Evolutionary conservation across 2,113 vertebrate species (phyloP).

Genomic region (Alexandromys fortis): DNA sequence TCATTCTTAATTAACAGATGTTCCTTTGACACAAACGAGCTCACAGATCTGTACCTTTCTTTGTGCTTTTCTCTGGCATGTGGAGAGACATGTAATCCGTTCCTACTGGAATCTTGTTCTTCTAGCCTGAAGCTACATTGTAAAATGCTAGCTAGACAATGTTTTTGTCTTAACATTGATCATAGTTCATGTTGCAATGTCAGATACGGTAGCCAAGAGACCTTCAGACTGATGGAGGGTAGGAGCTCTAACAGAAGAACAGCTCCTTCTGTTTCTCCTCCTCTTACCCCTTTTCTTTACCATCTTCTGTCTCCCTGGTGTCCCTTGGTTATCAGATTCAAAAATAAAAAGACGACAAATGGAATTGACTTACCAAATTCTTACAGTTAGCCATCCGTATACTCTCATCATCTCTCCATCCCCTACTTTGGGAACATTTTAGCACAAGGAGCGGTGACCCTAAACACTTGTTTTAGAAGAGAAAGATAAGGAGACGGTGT

Average conservation of each 20-base stretch:
- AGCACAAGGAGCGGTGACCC: conserved; percentile 80
- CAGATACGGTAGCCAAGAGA: not conserved
- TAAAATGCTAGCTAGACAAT: not conserved
- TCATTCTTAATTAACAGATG: not conserved
- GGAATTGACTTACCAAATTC: conserved; percentile 80
- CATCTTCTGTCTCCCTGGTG: not conserved
- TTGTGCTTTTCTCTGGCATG: not conserved
- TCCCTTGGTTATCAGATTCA: conserved; percentile 76
- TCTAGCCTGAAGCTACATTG: not conserved
- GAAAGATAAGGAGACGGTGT: conserved; percentile 84
- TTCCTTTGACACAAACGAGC: not conserved
- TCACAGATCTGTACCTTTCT: not conserved
- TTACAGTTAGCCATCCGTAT: conserved; percentile 73
- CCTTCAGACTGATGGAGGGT: not conserved
- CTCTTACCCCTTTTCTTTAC: not conserved
- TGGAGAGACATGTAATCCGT: not conserved
- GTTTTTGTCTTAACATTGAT: not conserved
- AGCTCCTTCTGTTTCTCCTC: not conserved
- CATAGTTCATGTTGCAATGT: not conserved
- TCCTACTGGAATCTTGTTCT: not conserved
- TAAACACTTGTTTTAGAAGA: conserved; percentile 83
- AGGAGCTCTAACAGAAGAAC: not conserved
- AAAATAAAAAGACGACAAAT: conserved; percentile 79
- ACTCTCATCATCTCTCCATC: conserved; percentile 65
- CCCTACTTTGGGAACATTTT: conserved; percentile 78